Evolutionary conservation across 2,797 vertebrate species (phyloP).

Genomic region (Liasis olivaceus): DNA sequence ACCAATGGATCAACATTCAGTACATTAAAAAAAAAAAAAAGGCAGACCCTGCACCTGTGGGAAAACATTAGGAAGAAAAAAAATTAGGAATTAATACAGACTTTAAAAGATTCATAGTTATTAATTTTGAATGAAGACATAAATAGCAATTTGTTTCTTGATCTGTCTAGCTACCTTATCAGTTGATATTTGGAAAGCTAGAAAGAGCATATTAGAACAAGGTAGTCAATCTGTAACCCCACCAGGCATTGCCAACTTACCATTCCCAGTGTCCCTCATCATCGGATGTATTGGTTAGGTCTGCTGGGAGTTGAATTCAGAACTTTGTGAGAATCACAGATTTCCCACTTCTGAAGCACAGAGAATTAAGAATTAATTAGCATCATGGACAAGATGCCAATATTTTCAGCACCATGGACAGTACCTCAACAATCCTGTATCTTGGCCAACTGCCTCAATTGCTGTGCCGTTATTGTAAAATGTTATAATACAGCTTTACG

Average conservation of each 20-base stretch:
- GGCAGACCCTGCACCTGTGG: too few relatives aligned
- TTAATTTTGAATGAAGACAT: background rate
- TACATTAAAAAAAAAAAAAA: too few relatives aligned
- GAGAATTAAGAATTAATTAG: background rate
- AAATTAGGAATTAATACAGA: background rate
- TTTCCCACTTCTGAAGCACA: background rate
- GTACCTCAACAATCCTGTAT: background rate
- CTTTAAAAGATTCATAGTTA: background rate
- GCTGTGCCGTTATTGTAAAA: background rate
- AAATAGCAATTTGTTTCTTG: background rate
- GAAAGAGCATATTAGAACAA: background rate
- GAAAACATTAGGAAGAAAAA: too few relatives aligned
- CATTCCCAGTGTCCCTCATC: background rate
- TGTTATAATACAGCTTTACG: background rate
- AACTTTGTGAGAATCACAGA: background rate
- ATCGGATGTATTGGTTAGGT: background rate
- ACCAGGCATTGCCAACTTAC: background rate
- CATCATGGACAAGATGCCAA: background rate
- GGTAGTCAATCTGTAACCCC: background rate
- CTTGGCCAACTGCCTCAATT: background rate
- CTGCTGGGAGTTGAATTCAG: background rate
- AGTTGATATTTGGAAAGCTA: background rate
- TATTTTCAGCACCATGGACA: conserved; percentile 6
- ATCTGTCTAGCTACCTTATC: background rate
- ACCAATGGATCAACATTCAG: too few relatives aligned